A percentile compares a stretch with the other conserved stretches of the same genome.
These are phyloP conservation scores for Nemopilema nomurai DNA, from an alignment of 30 jellyfish, hydroid and myxozoan species.

Conservation along the genomic window DNA sequence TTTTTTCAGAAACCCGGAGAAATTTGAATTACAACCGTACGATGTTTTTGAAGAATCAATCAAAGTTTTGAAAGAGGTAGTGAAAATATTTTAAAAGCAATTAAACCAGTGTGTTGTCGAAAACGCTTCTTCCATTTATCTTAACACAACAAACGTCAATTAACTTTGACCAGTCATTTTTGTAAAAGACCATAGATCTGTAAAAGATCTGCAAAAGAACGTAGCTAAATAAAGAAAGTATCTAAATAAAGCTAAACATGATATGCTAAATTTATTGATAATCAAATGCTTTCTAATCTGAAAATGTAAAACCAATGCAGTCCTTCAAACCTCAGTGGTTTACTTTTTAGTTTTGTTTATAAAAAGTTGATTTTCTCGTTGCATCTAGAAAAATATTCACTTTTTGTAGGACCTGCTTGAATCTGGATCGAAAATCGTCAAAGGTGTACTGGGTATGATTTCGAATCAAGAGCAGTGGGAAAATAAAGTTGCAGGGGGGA, in stretches of 20 bases:
- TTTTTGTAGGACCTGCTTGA: conserved; percentile 76
- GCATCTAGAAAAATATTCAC: too few relatives aligned
- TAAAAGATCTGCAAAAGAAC: conserved; percentile 13
- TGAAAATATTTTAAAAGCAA: background rate
- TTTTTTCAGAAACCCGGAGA: conserved; percentile 18
- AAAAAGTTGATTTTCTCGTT: too few relatives aligned
- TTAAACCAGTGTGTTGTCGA: background rate
- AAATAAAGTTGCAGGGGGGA: conserved; percentile 42
- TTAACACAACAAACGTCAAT: too few relatives aligned
- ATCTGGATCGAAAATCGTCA: conserved; percentile 73
- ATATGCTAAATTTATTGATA: too few relatives aligned
- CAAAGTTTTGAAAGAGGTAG: conserved; percentile 58
- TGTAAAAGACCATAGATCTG: background rate
- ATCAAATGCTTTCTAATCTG: too few relatives aligned
- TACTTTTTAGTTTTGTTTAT: too few relatives aligned
- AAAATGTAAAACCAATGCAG: too few relatives aligned
- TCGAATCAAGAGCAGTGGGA: conserved; percentile 73
- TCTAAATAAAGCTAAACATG: too few relatives aligned
- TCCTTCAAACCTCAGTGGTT: too few relatives aligned
- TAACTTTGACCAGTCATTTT: too few relatives aligned
- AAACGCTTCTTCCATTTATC: too few relatives aligned
- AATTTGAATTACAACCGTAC: conserved; percentile 57
- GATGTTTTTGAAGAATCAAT: conserved; percentile 61
- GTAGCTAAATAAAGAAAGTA: too few relatives aligned
- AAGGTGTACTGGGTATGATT: conserved; percentile 78